Evolutionary conservation across 2,113 vertebrate species (phyloP).

Genomic region (Perognathus longimembris): DNA sequence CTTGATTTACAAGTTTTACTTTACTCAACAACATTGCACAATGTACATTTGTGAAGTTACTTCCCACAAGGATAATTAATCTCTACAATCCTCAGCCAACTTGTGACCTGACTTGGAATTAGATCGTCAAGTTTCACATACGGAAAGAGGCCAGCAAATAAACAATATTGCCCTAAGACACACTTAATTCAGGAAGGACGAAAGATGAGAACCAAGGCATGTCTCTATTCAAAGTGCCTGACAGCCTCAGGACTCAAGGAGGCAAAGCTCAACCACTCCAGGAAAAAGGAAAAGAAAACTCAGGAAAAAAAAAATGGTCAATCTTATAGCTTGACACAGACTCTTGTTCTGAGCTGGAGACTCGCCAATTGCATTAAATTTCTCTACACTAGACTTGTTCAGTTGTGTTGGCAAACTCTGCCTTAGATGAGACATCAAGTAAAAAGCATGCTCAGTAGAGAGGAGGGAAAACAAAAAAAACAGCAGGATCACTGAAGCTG

Average conservation of each 20-base stretch:
- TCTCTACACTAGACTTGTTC: constrained; percentile 20
- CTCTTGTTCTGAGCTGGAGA: neutral
- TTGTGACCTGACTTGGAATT: constrained; percentile 29
- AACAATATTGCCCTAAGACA: neutral
- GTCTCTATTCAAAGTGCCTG: neutral
- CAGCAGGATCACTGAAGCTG: neutral
- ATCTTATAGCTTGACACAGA: neutral
- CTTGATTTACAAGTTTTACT: neutral
- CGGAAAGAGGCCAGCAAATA: neutral
- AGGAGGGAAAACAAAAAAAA: neutral
- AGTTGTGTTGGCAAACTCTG: constrained; percentile 12
- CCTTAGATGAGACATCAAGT: neutral
- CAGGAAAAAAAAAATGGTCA: neutral
- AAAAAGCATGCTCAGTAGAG: constrained; percentile 14
- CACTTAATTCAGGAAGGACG: neutral
- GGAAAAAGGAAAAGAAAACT: neutral
- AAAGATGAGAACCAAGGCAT: neutral
- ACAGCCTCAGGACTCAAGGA: neutral
- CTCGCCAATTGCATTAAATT: constrained; percentile 41
- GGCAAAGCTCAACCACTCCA: neutral
- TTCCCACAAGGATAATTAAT: constrained; percentile 28
- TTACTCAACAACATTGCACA: constrained; percentile 16
- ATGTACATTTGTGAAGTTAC: constrained; percentile 47
- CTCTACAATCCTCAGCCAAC: neutral
- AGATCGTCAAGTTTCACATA: constrained; percentile 18